Base-by-base conservation (phyloP, 2,888 invertebrate species). In the Epirrita christyi region DNA sequence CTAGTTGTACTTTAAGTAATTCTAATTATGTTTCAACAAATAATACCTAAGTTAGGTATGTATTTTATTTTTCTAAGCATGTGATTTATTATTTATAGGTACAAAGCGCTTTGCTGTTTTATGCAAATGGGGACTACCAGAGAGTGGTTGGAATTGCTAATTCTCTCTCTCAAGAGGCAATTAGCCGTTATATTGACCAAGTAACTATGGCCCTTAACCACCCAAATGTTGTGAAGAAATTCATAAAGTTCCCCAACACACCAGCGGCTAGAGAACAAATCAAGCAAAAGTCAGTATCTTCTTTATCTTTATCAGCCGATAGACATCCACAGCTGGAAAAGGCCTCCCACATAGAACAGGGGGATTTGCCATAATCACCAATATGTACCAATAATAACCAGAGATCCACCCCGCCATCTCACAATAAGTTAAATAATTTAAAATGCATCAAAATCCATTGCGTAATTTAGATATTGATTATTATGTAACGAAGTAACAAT, bases 71-170 rank as follows among this genome's bases (percentile, higher is more conserved):
- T n/a, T n/a, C n/a, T n/a, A n/a, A n/a, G n/a, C n/a, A n/a, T n/a
- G n/a, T n/a, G n/a, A n/a, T n/a, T n/a, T n/a, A 14, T 45, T 45
- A 45, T 45, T 32, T 32, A 32, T 32, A 32, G 32, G 32, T 32
- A 6, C 32, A 5, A 21, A 41, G 32, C 6, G 32, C 32, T 1
- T 32, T 32, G 10, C 32, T 32, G 21, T 21, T 21, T 21, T 21
- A 21, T 21, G 21, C 21, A 21, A 21, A 21, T 21, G 4, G 21
- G 21, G 21, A 21, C 21, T 3, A 21, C 4, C 21, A 37, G 37
- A n/a, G n/a, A 37, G 37, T 37, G 37, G 37, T 37, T 37, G 37
- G 37, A 11, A 37, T 37, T 2, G 37, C 37, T 37, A 37, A 37
- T 37, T 10, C n/a, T 6, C 11, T 37, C 37, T 37, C 37, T 37